A percentile compares a stretch with the other conserved stretches of the same genome.
Conservation (phyloP, 1,140 invertebrate genomes). For the Acromyrmex charruanus region DNA sequence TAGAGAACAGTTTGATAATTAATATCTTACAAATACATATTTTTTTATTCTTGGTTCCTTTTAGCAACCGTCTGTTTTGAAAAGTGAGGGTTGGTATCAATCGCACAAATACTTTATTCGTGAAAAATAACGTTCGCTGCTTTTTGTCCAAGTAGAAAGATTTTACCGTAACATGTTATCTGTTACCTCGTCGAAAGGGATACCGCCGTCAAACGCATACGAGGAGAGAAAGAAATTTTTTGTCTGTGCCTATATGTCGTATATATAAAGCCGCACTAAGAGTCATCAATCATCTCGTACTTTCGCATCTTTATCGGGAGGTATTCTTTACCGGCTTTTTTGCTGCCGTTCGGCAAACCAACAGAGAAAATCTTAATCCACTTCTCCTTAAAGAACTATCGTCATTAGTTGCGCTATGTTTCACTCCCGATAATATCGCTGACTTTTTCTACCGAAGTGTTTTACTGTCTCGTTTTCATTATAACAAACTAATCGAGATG, state of each 20-base stretch:
- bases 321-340: too few relatives aligned
- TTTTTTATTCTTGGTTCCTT: not conserved
- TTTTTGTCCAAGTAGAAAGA: constrained; percentile 21
- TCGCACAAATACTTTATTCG: not conserved
- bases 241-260: constrained; percentile 51
- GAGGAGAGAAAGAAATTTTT: constrained; percentile 62
- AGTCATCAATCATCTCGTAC: constrained; percentile 71
- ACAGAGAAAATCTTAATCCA: constrained; percentile 74
- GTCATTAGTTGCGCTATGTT: constrained; percentile 69
- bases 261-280: constrained; percentile 19
- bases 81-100: not conserved
- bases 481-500: constrained; percentile 42
- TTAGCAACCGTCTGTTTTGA: constrained; percentile 32
- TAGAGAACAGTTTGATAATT: not conserved
- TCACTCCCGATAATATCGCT: constrained; percentile 56
- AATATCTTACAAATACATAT: constrained; percentile 17
- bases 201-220: constrained; percentile 39
- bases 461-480: constrained; percentile 16
- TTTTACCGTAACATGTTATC: constrained; percentile 41
- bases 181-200: constrained; percentile 46
- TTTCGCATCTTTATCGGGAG: too few relatives aligned
- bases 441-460: constrained; percentile 53
- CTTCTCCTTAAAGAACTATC: constrained; percentile 65
- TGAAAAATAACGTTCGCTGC: constrained; percentile 33
- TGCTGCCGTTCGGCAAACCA: constrained; percentile 69